A percentile compares a stretch with the other conserved stretches of the same genome.
Conservation (phyloP, 2,888 invertebrate species). For the Melolontha melolontha region DNA sequence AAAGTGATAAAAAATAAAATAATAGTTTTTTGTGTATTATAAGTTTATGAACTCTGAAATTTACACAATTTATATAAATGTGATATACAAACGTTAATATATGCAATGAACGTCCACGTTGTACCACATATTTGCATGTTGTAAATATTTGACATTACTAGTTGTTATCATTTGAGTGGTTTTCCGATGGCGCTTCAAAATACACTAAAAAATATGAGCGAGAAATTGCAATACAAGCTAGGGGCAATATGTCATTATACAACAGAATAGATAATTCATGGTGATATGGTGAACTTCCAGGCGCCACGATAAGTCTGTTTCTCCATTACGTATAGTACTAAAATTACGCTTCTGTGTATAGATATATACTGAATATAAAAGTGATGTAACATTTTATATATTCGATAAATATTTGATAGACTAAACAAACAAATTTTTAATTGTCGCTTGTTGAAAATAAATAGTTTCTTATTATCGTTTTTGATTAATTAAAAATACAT, state of each 20-base stretch:
- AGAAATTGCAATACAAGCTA: not conserved
- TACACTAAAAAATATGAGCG: not conserved
- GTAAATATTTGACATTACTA: constrained; percentile 26
- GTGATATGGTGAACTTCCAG: constrained; percentile 17
- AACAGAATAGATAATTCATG: not conserved
- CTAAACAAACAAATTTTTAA: constrained; percentile 32
- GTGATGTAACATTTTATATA: constrained; percentile 9
- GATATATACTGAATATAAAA: not conserved
- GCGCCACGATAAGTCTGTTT: constrained; percentile 28
- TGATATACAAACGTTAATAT: not conserved
- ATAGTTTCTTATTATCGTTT: not conserved
- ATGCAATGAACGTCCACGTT: too few relatives aligned
- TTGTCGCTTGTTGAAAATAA: not conserved
- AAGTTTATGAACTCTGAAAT: too few relatives aligned
- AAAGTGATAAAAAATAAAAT: too few relatives aligned
- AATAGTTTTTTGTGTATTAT: too few relatives aligned
- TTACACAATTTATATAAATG: not conserved
- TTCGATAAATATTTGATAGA: constrained; percentile 1
- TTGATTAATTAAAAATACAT: too few relatives aligned
- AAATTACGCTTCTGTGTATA: not conserved
- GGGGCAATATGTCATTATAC: constrained; percentile 21
- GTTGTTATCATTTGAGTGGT: constrained; percentile 10
- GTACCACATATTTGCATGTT: constrained; percentile 12
- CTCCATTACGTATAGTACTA: constrained; percentile 10
- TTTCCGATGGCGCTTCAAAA: constrained; percentile 1